phyloP scores from a whole-genome alignment of 2,113 vertebrate genomes.

The Xyrauchen texanus region DNA sequence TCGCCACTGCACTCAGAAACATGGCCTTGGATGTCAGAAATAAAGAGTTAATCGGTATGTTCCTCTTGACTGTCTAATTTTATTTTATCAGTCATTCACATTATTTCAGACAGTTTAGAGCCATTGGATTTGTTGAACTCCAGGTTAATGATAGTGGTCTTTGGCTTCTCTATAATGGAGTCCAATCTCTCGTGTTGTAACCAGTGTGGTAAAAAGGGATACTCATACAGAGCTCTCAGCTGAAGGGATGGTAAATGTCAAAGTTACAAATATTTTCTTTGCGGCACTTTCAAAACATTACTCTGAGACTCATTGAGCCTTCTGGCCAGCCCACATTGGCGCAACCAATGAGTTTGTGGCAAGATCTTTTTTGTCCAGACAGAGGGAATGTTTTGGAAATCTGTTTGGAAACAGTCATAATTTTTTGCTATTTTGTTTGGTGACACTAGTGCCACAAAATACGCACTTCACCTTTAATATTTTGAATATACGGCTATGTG shows the following conservation, averaged over 20 bases:
- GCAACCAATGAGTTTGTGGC: too few species aligned
- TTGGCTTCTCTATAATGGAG: neutral
- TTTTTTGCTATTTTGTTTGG: too few species aligned
- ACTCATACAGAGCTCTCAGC: slow-evolving; percentile 10
- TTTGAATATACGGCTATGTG: too few species aligned
- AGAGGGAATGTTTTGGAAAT: too few species aligned
- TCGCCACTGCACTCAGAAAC: slow-evolving; percentile 96
- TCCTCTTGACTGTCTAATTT: neutral
- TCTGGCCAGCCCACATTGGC: too few species aligned
- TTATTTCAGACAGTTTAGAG: neutral
- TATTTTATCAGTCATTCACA: neutral
- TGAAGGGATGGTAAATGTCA: slow-evolving; percentile 9
- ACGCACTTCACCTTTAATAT: too few species aligned
- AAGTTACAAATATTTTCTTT: too few species aligned
- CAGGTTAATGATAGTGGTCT: neutral
- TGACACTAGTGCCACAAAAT: too few species aligned
- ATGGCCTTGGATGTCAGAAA: slow-evolving; percentile 99
- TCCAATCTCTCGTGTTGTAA: neutral
- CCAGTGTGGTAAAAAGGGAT: neutral
- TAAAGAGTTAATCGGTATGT: slow-evolving; percentile 97
- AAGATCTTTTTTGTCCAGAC: too few species aligned
- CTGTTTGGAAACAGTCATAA: too few species aligned
- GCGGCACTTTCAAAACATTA: too few species aligned
- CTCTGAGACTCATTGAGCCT: too few species aligned
- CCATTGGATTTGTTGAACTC: neutral